Conservation (phyloP, 2,113 vertebrate species). For the Platysternon megacephalum region DNA sequence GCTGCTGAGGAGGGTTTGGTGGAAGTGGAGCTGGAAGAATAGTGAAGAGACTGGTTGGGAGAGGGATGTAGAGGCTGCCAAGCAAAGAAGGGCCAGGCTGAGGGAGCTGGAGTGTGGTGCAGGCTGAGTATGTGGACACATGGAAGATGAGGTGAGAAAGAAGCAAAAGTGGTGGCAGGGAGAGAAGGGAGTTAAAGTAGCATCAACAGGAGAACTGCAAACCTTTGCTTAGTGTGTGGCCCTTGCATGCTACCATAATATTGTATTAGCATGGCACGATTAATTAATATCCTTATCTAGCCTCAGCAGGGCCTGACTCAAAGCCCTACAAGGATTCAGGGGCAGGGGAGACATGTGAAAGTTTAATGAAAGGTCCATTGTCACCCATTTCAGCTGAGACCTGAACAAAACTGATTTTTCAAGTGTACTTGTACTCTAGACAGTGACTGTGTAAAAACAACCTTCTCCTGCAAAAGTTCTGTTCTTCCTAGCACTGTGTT, state of each 20-base stretch:
- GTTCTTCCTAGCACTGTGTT: not conserved
- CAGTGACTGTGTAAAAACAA: not conserved
- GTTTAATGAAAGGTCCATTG: not conserved
- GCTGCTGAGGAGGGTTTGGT: not conserved
- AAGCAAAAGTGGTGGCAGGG: not conserved
- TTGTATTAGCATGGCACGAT: not conserved
- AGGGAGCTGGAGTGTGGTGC: no score
- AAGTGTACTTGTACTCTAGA: not conserved
- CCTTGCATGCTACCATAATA: not conserved
- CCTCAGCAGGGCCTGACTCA: not conserved
- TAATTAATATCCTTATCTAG: fast-evolving
- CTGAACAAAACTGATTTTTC: not conserved
- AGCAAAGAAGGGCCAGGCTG: not conserved
- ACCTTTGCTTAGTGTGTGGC: not conserved
- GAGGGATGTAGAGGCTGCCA: not conserved
- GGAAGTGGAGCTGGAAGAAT: not conserved
- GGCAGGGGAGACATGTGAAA: not conserved
- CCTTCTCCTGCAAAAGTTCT: not conserved
- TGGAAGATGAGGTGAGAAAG: not conserved
- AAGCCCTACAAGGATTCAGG: not conserved
- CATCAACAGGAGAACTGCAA: not conserved
- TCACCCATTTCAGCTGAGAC: not conserved
- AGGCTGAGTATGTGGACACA: no score
- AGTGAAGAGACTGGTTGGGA: not conserved
- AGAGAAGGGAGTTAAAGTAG: not conserved